phyloP scores from a whole-genome alignment of 30 jellyfish, hydroid and myxozoan genomes.

The Turritopsis rubra region DNA sequence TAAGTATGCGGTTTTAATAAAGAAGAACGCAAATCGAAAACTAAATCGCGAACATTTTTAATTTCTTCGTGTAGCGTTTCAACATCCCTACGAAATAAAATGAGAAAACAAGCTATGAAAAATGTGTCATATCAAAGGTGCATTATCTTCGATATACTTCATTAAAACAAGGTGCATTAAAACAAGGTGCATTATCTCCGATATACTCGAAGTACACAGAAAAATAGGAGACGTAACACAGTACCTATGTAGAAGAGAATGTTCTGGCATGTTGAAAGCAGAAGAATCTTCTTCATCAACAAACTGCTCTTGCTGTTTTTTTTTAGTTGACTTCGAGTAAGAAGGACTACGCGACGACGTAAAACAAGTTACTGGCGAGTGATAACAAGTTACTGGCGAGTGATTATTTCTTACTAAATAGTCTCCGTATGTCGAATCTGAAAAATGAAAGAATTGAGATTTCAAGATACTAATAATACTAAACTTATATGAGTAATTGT shows the following conservation, averaged over 20 bases:
- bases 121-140: no score
- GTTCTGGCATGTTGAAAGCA: background rate
- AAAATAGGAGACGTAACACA: background rate
- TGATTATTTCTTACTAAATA: background rate
- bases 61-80: background rate
- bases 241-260: background rate
- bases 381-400: no score
- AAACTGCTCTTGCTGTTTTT: background rate
- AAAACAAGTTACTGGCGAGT: no score
- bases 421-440: background rate
- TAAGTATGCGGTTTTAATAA: background rate
- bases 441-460: no score
- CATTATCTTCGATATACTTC: no score
- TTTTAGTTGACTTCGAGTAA: background rate
- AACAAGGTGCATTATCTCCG: no score
- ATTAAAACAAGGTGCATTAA: no score
- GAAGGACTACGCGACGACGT: background rate
- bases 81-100: background rate
- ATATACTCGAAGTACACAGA: background rate
- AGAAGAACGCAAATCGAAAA: background rate
- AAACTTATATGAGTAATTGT: background rate
- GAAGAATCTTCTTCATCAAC: background rate
- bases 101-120: background rate
- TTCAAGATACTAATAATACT: background rate
- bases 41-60: slow-evolving; percentile 3